phyloP scores from a whole-genome alignment of 2,888 invertebrate species.

The Agrochola macilenta region DNA sequence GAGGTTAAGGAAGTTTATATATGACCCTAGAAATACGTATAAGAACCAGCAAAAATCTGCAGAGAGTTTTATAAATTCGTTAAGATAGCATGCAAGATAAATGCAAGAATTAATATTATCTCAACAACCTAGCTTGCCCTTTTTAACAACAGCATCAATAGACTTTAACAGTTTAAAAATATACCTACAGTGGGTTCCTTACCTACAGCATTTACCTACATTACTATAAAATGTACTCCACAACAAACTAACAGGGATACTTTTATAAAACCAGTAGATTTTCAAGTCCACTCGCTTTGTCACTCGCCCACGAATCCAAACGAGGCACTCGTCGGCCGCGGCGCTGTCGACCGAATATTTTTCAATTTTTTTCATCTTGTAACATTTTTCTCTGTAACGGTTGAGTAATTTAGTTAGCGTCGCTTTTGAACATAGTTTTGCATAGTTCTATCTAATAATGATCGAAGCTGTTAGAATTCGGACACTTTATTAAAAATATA shows the following conservation, averaged over 20 bases:
- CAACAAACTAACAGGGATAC: conserved; percentile 33
- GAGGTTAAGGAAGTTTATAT: neutral
- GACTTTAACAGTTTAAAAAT: neutral
- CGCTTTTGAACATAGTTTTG: conserved; percentile 40
- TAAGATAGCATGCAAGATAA: no score
- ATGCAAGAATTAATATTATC: neutral
- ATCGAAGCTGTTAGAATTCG: neutral
- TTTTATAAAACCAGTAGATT: conserved; percentile 57
- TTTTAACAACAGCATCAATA: neutral
- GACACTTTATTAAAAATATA: neutral
- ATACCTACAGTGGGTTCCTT: conserved; percentile 10
- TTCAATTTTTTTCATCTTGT: conserved; percentile 59
- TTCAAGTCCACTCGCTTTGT: conserved; percentile 67
- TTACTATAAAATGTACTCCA: conserved; percentile 8
- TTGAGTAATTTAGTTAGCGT: conserved; percentile 59
- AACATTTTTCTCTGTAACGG: conserved; percentile 66
- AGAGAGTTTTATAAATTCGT: no score
- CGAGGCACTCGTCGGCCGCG: conserved; percentile 61
- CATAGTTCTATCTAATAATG: conserved; percentile 25
- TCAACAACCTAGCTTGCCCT: neutral
- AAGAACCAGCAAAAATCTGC: no score
- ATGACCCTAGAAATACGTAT: neutral
- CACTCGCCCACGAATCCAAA: conserved; percentile 65
- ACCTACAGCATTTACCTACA: conserved; percentile 2
- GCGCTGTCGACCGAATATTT: conserved; percentile 63